Percentiles rank a stretch among this genome's conserved stretches.
phyloP scores from a whole-genome alignment of 2,888 invertebrate genomes.

The Agrotis segetum region DNA sequence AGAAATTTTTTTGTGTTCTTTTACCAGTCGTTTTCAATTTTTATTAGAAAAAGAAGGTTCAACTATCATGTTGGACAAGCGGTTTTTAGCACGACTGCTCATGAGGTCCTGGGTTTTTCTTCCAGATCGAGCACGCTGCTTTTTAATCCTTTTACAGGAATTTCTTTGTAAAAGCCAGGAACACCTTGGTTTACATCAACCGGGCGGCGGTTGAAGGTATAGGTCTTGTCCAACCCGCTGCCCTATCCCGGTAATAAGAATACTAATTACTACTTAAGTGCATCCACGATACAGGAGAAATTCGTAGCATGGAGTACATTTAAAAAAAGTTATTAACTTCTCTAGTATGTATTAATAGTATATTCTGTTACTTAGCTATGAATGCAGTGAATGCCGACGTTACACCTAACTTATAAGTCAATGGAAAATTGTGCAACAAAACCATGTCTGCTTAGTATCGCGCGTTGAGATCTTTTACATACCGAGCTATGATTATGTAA shows the following conservation, averaged over 20 bases:
- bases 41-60: background rate
- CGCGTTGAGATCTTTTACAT: conserved; percentile 73
- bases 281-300: too few relatives aligned
- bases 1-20: too few relatives aligned
- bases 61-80: background rate
- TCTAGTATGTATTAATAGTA: too few relatives aligned
- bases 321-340: too few relatives aligned
- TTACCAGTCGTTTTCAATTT: too few relatives aligned
- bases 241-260: too few relatives aligned
- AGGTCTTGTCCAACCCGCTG: too few relatives aligned
- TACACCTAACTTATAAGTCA: conserved; percentile 11
- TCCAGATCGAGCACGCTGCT: background rate
- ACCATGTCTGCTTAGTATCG: conserved; percentile 19
- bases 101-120: background rate
- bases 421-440: conserved; percentile 24
- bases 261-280: too few relatives aligned
- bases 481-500: conserved; percentile 33
- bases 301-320: too few relatives aligned
- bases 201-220: too few relatives aligned
- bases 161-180: background rate
- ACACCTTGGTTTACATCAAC: too few relatives aligned
- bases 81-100: background rate
- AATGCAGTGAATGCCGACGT: background rate
- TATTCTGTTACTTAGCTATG: background rate
- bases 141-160: background rate